Evolutionary conservation across 1,140 invertebrate genomes (phyloP).

Genomic region (Polypedilum vanderplanki): DNA sequence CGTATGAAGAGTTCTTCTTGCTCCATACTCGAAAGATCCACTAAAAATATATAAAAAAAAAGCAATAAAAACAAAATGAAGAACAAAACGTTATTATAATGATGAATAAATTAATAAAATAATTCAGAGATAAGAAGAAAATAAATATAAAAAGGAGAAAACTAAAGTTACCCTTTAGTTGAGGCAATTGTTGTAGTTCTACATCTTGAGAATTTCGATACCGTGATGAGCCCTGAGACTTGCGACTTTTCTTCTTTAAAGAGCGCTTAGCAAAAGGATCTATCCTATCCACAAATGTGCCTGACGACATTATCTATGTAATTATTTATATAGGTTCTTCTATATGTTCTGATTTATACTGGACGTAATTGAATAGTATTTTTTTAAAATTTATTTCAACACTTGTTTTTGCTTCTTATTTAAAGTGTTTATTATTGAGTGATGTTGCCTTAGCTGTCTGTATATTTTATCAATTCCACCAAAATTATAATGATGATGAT

Average conservation of each 20-base stretch:
- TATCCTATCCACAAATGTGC: slow-evolving; percentile 87
- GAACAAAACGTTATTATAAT: not conserved
- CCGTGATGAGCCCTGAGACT: slow-evolving; percentile 82
- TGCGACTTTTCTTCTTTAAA: slow-evolving; percentile 87
- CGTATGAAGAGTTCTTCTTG: slow-evolving; percentile 97
- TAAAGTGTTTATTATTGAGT: not conserved
- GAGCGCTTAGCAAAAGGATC: slow-evolving; percentile 89
- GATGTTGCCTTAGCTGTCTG: not conserved
- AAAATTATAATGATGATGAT: not conserved
- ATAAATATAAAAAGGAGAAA: too few species aligned
- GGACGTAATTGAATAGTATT: slow-evolving; percentile 8
- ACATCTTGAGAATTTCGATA: slow-evolving; percentile 85
- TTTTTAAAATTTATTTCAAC: not conserved
- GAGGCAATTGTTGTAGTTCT: slow-evolving; percentile 76
- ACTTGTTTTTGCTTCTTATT: not conserved
- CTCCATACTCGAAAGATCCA: slow-evolving; percentile 65
- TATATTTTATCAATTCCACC: not conserved
- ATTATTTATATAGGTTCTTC: not conserved
- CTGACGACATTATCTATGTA: slow-evolving; percentile 60
- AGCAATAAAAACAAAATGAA: slow-evolving; percentile 11
- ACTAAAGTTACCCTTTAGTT: slow-evolving; percentile 67
- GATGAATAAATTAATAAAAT: not conserved
- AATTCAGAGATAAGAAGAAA: too few species aligned
- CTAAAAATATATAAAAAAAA: slow-evolving; percentile 32
- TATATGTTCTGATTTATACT: slow-evolving; percentile 12